Conservation (phyloP, 2,888 invertebrate species). For the Pseudococcus viburni region DNA sequence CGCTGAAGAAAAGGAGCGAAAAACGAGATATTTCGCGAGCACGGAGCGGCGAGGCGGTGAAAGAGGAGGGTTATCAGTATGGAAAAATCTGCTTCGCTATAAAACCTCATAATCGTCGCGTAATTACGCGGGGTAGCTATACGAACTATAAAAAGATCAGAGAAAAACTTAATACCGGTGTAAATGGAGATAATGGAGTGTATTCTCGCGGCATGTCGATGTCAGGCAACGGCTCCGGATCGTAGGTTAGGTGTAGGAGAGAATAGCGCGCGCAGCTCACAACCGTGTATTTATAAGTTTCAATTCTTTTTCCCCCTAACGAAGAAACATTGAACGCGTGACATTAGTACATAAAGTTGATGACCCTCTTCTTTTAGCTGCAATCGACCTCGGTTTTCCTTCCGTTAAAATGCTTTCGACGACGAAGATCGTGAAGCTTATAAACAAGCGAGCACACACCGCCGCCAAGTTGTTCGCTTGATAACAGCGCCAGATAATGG, state of each 20-base stretch:
- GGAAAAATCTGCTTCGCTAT: slow-evolving; percentile 37
- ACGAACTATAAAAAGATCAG: slow-evolving; percentile 37
- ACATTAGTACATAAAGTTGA: slow-evolving; percentile 64
- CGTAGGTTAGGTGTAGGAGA: not conserved
- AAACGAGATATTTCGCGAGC: slow-evolving; percentile 17
- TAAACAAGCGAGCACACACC: slow-evolving; percentile 21
- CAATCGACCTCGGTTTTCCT: slow-evolving; percentile 58
- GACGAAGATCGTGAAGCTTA: slow-evolving; percentile 33
- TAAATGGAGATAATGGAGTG: slow-evolving; percentile 39
- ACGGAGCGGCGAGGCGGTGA: not conserved
- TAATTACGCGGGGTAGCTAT: slow-evolving; percentile 36
- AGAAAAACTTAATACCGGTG: slow-evolving; percentile 42
- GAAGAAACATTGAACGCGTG: slow-evolving; percentile 60
- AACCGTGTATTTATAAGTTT: slow-evolving; percentile 32
- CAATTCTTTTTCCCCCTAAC: slow-evolving; percentile 51
- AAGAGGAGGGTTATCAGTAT: not conserved
- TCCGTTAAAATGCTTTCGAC: slow-evolving; percentile 48
- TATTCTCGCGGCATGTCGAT: slow-evolving; percentile 28
- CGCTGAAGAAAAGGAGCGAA: not conserved
- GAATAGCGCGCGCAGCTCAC: slow-evolving; percentile 21
- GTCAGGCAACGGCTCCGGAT: not conserved
- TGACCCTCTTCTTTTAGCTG: slow-evolving; percentile 60
- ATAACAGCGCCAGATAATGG: slow-evolving; percentile 48
- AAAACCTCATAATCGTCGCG: slow-evolving; percentile 51
- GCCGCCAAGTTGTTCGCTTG: not conserved